These are phyloP conservation scores for Drosophila quadrilineata DNA, from an alignment of 1,140 invertebrate species.

Conservation along the genomic window DNA sequence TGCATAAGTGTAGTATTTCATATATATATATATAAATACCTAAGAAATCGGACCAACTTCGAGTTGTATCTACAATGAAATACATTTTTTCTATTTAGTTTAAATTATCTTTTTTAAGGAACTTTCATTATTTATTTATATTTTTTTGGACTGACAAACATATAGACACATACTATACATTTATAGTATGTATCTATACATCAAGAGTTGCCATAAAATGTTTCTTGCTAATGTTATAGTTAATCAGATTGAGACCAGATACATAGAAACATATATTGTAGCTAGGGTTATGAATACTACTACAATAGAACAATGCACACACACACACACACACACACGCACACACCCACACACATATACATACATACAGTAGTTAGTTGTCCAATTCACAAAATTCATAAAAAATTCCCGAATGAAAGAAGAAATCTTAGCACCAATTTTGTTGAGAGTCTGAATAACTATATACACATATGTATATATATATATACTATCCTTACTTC, in stretches of 20 bases:
- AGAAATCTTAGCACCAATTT: no score
- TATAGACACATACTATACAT: conserved; percentile 15
- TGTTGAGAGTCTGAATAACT: no score
- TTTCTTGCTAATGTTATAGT: conserved; percentile 9
- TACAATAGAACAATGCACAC: conserved; percentile 10
- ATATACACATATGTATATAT: no score
- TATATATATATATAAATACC: conserved; percentile 9
- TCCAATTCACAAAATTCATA: not conserved
- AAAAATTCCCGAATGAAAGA: not conserved
- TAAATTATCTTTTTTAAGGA: not conserved
- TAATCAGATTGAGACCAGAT: not conserved
- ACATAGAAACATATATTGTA: conserved; percentile 11
- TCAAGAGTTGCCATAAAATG: no score
- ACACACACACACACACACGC: not conserved
- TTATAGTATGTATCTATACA: conserved; percentile 1
- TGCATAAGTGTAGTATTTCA: conserved; percentile 2
- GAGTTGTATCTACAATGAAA: no score
- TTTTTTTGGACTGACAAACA: conserved; percentile 10
- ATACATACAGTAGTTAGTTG: conserved; percentile 3
- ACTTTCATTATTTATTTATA: no score
- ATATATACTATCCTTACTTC: no score
- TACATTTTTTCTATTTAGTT: not conserved
- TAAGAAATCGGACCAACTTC: conserved; percentile 39
- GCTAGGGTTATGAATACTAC: conserved; percentile 23
- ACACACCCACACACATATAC: not conserved